Conservation (phyloP, 2,797 vertebrate species). For the Falco cherrug region DNA sequence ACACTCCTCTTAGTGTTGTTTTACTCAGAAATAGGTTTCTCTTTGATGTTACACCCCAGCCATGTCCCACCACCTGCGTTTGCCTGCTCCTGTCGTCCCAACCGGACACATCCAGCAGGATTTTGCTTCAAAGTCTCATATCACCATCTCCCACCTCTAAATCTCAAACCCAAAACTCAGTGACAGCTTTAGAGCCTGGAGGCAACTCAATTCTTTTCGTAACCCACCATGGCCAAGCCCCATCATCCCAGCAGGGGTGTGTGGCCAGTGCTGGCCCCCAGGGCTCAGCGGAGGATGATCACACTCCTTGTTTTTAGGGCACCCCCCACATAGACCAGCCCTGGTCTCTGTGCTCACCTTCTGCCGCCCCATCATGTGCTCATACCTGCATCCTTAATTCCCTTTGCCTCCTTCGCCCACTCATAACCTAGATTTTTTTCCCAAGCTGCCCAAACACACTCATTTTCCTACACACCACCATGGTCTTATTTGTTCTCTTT, state of each 20-base stretch:
- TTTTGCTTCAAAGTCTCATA: neutral
- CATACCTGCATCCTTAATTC: neutral
- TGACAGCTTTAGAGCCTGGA: neutral
- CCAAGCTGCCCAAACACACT: neutral
- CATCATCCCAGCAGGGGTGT: accelerated
- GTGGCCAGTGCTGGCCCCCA: accelerated
- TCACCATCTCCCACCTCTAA: neutral
- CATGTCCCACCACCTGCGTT: accelerated
- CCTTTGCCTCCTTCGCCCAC: neutral
- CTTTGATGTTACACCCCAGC: accelerated
- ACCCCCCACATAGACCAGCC: neutral
- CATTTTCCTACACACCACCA: accelerated
- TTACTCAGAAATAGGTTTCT: neutral
- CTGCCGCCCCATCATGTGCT: neutral
- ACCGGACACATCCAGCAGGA: neutral
- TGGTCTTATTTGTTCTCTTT: neutral
- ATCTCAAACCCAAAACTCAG: neutral
- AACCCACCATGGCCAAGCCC: neutral
- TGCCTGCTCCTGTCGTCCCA: neutral
- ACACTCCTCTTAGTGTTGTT: neutral
- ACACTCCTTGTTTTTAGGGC: neutral
- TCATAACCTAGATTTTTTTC: neutral
- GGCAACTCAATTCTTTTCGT: accelerated
- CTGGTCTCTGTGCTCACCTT: neutral
- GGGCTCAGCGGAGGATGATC: accelerated